Evolutionary conservation across 2,113 vertebrate genomes (phyloP).

Genomic region (Poeciliopsis occidentalis): DNA sequence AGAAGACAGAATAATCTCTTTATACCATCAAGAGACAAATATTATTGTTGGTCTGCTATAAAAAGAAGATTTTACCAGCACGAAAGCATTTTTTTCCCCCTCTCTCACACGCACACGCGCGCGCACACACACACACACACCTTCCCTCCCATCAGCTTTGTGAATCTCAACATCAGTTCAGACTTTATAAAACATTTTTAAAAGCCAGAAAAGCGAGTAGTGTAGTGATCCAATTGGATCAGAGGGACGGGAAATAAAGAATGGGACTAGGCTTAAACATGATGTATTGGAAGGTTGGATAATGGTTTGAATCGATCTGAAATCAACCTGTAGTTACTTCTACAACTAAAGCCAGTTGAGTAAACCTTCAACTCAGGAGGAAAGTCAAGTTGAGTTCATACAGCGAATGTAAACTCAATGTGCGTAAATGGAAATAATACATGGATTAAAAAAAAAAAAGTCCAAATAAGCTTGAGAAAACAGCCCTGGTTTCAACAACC

Average conservation of each 20-base stretch:
- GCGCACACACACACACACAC: too few relatives aligned
- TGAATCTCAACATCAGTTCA: not conserved
- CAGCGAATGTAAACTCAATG: not conserved
- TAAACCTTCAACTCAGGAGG: too few relatives aligned
- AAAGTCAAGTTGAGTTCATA: not conserved
- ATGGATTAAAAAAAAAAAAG: not conserved
- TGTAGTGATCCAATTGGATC: not conserved
- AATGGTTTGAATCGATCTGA: not conserved
- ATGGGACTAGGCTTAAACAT: not conserved
- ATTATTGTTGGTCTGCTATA: not conserved
- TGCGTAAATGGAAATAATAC: not conserved
- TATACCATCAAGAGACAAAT: not conserved
- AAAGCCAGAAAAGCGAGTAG: not conserved
- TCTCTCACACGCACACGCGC: too few relatives aligned
- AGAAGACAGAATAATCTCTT: not conserved
- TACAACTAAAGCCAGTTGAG: too few relatives aligned
- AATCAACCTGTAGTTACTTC: not conserved
- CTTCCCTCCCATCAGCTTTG: not conserved
- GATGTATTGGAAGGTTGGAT: not conserved
- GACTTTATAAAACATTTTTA: not conserved
- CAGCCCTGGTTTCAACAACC: not conserved
- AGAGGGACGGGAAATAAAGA: not conserved
- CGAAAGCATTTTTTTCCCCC: not conserved
- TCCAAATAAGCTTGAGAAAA: not conserved
- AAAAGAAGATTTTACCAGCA: not conserved